Percentiles rank a stretch among this genome's conserved stretches.
phyloP scores from a whole-genome alignment of 1,140 invertebrate species.

The Gryllus bimaculatus region DNA sequence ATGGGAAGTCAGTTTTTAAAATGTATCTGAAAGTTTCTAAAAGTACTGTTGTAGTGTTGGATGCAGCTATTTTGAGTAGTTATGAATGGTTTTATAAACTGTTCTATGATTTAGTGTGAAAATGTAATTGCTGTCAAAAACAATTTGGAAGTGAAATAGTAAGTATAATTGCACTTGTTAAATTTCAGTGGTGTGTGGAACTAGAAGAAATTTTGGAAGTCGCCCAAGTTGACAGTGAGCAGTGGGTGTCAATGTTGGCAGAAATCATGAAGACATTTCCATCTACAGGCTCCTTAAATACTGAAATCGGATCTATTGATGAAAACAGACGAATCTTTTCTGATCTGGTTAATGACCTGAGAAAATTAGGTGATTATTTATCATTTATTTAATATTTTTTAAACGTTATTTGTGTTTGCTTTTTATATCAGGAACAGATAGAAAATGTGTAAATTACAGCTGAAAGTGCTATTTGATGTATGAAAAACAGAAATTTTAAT shows the following conservation, averaged over 20 bases:
- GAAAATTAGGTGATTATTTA: conserved; percentile 51
- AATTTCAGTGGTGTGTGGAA: conserved; percentile 78
- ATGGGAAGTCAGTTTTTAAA: too few relatives aligned
- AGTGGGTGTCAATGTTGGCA: conserved; percentile 94
- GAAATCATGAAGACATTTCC: conserved; percentile 92
- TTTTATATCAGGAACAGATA: neutral
- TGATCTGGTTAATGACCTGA: conserved; percentile 79
- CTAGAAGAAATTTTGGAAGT: conserved; percentile 90
- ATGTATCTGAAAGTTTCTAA: too few relatives aligned
- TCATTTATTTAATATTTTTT: conserved; percentile 7
- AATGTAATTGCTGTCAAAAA: too few relatives aligned
- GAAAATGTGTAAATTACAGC: too few relatives aligned
- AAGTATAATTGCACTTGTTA: conserved; percentile 22
- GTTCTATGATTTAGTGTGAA: too few relatives aligned
- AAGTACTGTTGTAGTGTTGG: too few relatives aligned
- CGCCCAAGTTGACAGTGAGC: conserved; percentile 80
- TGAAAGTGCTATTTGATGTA: too few relatives aligned
- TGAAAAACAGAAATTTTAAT: too few relatives aligned
- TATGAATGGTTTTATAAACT: too few relatives aligned
- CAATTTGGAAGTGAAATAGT: too few relatives aligned
- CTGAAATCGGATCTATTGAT: conserved; percentile 71
- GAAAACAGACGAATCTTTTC: conserved; percentile 83
- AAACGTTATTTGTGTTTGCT: neutral
- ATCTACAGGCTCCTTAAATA: conserved; percentile 75
- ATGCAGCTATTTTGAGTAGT: too few relatives aligned